These are phyloP conservation scores for Phataginus tricuspis DNA, from an alignment of 2,797 vertebrate genomes.

Conservation along the genomic window DNA sequence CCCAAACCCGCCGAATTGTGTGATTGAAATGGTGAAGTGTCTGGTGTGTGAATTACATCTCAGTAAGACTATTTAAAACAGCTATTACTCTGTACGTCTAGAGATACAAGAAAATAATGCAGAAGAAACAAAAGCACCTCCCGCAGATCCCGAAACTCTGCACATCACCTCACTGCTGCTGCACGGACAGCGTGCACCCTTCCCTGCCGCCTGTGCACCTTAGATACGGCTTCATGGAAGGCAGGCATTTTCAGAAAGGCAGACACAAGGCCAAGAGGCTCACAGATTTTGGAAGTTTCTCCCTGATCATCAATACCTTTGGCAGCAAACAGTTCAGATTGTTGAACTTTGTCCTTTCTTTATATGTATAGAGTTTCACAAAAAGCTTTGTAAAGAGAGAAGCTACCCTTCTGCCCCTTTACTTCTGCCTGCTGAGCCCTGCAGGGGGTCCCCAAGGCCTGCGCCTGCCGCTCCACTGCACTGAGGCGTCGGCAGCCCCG, in stretches of 20 bases:
- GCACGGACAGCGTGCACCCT: constrained; percentile 94
- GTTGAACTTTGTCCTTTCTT: constrained; percentile 86
- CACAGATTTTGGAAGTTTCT: constrained; percentile 82
- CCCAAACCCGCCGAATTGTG: neutral
- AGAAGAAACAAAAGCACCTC: constrained; percentile 88
- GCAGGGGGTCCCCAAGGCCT: too few relatives aligned
- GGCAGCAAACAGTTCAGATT: constrained; percentile 86
- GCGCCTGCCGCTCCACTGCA: too few relatives aligned
- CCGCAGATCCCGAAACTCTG: constrained; percentile 89
- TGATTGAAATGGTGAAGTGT: neutral
- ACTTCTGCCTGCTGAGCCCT: neutral
- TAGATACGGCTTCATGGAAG: constrained; percentile 83
- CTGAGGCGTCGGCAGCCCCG: too few relatives aligned
- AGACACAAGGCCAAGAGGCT: constrained; percentile 82
- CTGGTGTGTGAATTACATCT: neutral
- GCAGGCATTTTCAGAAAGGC: constrained; percentile 82
- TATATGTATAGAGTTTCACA: constrained; percentile 86
- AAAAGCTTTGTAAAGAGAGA: constrained; percentile 83
- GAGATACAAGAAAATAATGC: constrained; percentile 93
- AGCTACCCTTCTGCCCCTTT: constrained; percentile 65
- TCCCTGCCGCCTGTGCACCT: constrained; percentile 85
- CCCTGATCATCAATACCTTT: constrained; percentile 83
- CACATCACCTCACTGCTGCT: constrained; percentile 83
- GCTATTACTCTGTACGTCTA: constrained; percentile 94
- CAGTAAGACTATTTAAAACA: neutral